Base-by-base conservation (phyloP, 2,113 vertebrate genomes). In the Lipotes vexillifer region DNA sequence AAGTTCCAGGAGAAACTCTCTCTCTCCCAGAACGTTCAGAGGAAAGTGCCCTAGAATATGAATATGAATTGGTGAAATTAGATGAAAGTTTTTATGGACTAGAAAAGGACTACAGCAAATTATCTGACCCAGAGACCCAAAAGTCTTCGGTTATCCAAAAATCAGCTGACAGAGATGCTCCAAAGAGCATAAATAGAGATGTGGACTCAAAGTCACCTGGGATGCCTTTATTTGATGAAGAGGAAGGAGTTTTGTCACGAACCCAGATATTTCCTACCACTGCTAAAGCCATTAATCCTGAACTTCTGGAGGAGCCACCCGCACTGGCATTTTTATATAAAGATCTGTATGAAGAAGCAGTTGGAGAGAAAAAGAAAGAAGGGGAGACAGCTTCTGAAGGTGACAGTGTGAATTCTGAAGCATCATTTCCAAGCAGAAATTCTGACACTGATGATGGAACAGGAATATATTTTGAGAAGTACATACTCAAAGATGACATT, bases 381-480 rank as follows among this genome's bases (percentile, higher is more conserved):
- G 98, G 97, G 2, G 99, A 99, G n/a, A 96, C 81, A 85, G 97
- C 93, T 72, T 99, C 99, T 6, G 99, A 99, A 93, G 98, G 98
- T 81, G 99, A 99, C 95, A 99, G 99, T 38, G 97, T 99, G 61
- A 97, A 98, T 90, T 99, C 99, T 61, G 99, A 99, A 91, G 98
- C 98, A 17, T 98, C 99, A 31, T 99, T 99, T 74, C 99, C 98
- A 85, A 99, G 99, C 20, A 98, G 99, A 96, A 98, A 98, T 93
- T 99, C 99, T 96, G 99, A 99, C 96, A 99, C 98, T 31, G 99
- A 99, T 88, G 99, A 99, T 31, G 98, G 97, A 93, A 99, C 98
- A 1, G 99, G 99, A 95, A 99, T 99, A 0, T 99, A 99, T 98
- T 99, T 99, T 98, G 99, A 99, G 98, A 99, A 99, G 98, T 99